Base-by-base conservation (phyloP, 2,113 vertebrate genomes). In the Oplegnathus fasciatus region DNA sequence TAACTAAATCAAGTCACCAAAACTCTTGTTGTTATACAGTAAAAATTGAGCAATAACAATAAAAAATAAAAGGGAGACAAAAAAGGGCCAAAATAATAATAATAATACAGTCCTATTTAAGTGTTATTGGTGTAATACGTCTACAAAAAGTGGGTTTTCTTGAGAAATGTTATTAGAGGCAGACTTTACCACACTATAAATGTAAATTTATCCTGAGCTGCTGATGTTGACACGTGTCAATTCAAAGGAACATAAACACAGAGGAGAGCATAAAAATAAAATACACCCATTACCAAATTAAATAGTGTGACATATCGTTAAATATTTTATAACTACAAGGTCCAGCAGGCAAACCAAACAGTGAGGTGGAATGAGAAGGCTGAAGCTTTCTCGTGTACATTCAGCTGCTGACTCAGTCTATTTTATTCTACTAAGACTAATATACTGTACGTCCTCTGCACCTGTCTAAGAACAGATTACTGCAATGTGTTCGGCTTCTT, bases 281-380 rank as follows among this genome's bases (percentile, higher is more conserved):
- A 26, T 26, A 52, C 10, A 34, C 7, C 22, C 2, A 10, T 15
- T 28, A 18, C 9, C 24, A 52, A 26, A 64, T 34, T 0, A 64
- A 37, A 64, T 37, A 15, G 20, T 0, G 0, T 75, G 7, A 75
- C 9, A 34, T 11, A 11, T 24, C 13, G 13, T 52, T 52, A 5
- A 22, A 62, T 57, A 30, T 37, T n/a, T 68, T 26, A 17, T 9
- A 10, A 40, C 22, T 17, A 0, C 8, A 6, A 6, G 13, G 4
- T 0, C 2, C 11, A 14, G 58, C 5, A 1, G 15, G 2, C 5
- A 40, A 48, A 66, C 7, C 28, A 32, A 60, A 72, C 32, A 46
- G 57, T 78, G 37, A 70, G 70, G 61, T 89, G 84, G 82, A 82
- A 57, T 26, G n/a, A 72, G 37, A 80, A 26, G 58, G 68, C 67